Percentiles rank a stretch among this genome's conserved stretches.
Conservation (phyloP, 2,888 invertebrate genomes). For the Scotopteryx bipunctaria region DNA sequence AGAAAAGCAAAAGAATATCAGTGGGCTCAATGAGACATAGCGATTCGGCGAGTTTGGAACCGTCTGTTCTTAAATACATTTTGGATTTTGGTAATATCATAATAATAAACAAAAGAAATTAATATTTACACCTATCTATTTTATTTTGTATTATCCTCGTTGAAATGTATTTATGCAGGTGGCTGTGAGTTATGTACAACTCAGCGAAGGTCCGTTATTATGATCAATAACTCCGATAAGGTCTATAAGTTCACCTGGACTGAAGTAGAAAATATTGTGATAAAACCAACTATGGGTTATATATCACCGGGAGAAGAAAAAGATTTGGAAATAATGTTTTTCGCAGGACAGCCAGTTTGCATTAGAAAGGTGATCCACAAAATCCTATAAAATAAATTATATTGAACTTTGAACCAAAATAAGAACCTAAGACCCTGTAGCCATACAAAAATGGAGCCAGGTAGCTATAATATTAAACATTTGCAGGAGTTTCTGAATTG, state of each 20-base stretch:
- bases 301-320: constrained; percentile 78
- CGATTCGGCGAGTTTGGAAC: constrained; percentile 47
- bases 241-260: constrained; percentile 72
- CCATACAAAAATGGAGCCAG: no score
- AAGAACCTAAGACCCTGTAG: no score
- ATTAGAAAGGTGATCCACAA: constrained; percentile 67
- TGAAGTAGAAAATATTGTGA: constrained; percentile 55
- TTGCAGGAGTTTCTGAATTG: constrained; percentile 63
- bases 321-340: constrained; percentile 72
- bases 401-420: no score
- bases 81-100: constrained; percentile 62
- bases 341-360: constrained; percentile 54
- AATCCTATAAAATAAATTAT: no score
- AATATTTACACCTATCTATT: no score
- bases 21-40: constrained; percentile 53
- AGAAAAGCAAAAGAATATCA: constrained; percentile 53
- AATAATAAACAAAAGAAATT: no score
- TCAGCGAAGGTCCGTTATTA: constrained; percentile 64
- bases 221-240: constrained; percentile 76
- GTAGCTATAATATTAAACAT: no score
- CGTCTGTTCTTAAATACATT: constrained; percentile 67
- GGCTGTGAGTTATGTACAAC: constrained; percentile 66
- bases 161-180: constrained; percentile 46
- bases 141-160: neutral
- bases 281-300: constrained; percentile 70